Conservation (phyloP, 2,888 invertebrate species). For the Latrodectus hesperus region DNA sequence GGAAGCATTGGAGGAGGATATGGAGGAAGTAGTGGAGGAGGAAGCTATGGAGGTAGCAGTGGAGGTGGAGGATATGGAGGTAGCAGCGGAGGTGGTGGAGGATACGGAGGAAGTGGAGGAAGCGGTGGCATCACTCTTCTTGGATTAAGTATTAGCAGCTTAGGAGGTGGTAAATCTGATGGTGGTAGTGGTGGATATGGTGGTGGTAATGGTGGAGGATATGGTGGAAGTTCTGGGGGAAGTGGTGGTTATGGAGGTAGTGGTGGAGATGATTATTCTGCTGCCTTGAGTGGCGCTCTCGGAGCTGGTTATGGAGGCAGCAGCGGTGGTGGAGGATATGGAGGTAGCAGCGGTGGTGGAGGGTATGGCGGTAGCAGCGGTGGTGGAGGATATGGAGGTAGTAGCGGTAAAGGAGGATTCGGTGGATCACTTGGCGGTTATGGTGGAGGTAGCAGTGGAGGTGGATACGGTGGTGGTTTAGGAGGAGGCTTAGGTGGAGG, state of each 20-base stretch:
- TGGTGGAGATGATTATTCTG: conserved; percentile 24
- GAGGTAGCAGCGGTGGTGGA: conserved; percentile 1
- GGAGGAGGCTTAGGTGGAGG: conserved; percentile 24
- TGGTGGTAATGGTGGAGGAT: conserved; percentile 29
- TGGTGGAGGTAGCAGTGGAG: conserved; percentile 19
- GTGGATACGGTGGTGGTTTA: background rate
- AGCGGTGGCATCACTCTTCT: conserved; percentile 54
- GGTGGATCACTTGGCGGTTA: conserved; percentile 19
- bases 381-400: conserved; percentile 23
- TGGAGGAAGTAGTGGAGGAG: background rate
- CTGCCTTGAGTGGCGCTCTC: background rate
- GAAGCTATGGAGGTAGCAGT: conserved; percentile 21
- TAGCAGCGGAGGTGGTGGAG: conserved; percentile 51
- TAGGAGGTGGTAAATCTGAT: conserved; percentile 52
- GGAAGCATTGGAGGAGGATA: conserved; percentile 29
- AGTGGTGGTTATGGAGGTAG: conserved; percentile 44
- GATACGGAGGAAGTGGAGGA: conserved; percentile 50
- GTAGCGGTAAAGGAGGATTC: conserved; percentile 22
- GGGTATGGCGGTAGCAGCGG: conserved; percentile 39
- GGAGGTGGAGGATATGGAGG: conserved; percentile 48
- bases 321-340: conserved; percentile 19
- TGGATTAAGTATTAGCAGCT: conserved; percentile 60
- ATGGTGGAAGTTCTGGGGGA: conserved; percentile 33
- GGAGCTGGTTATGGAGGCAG: conserved; percentile 24
- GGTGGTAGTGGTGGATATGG: conserved; percentile 39